Conservation (phyloP, 2,888 invertebrate species). For the Gastrophysa polygoni region DNA sequence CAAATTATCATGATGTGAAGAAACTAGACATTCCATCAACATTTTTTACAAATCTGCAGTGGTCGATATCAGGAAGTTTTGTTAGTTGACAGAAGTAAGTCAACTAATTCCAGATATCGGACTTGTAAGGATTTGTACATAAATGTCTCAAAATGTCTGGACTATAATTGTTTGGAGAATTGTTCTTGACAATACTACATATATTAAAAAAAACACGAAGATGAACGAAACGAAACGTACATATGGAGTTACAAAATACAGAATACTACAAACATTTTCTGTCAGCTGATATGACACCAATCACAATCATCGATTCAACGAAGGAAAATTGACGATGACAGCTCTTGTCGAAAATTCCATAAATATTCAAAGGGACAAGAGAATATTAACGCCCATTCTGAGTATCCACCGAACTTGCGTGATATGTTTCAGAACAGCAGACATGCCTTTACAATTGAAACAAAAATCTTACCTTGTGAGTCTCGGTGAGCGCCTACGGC, state of each 20-base stretch:
- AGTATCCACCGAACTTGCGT: not conserved
- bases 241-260: not conserved
- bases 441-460: constrained; percentile 49
- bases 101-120: not conserved
- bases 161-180: too few relatives aligned
- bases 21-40: too few relatives aligned
- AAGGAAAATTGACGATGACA: not conserved
- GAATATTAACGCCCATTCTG: not conserved
- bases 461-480: constrained; percentile 85
- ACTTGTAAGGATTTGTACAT: not conserved
- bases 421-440: constrained; percentile 37
- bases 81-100: not conserved
- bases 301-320: not conserved
- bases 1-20: too few relatives aligned
- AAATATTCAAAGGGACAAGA: not conserved
- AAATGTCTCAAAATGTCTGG: not conserved
- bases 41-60: too few relatives aligned
- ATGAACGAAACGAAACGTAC: not conserved
- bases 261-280: not conserved
- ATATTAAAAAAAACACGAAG: not conserved
- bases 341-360: not conserved
- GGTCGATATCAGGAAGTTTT: too few relatives aligned
- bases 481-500: constrained; percentile 79
- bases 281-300: not conserved
- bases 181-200: not conserved